Evolutionary conservation across 2,888 invertebrate species (phyloP).

Genomic region (Andrena bicolor): DNA sequence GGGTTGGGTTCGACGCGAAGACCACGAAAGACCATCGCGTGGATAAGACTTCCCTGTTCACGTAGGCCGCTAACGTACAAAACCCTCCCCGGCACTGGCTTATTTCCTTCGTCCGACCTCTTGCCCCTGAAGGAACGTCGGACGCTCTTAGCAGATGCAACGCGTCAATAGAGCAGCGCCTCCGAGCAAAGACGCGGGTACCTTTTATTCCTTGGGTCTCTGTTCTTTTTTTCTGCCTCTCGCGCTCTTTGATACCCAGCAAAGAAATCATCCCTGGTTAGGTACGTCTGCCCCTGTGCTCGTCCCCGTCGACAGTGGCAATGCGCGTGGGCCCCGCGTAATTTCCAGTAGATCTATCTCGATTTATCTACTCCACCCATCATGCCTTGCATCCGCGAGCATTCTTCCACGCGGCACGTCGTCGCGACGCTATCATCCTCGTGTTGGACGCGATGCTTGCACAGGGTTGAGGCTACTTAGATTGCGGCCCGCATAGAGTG

Average conservation of each 20-base stretch:
- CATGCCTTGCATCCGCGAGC: background rate
- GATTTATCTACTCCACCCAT: background rate
- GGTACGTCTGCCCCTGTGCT: conserved; percentile 14
- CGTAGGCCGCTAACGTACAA: conserved; percentile 27
- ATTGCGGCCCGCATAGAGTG: background rate
- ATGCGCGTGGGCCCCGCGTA: conserved; percentile 20
- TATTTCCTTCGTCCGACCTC: conserved; percentile 38
- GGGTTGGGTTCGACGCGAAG: background rate
- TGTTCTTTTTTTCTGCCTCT: background rate
- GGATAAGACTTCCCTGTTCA: background rate
- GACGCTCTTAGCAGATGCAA: conserved; percentile 60
- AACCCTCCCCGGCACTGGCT: conserved; percentile 28
- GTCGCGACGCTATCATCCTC: background rate
- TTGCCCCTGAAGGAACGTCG: conserved; percentile 48
- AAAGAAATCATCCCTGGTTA: conserved; percentile 49
- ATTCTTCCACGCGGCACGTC: background rate
- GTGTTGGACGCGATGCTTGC: background rate
- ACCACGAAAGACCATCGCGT: background rate
- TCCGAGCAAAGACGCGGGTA: conserved; percentile 39
- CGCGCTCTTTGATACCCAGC: conserved; percentile 35
- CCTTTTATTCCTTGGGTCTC: conserved; percentile 40
- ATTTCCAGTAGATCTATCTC: conserved; percentile 36
- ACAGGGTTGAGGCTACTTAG: background rate
- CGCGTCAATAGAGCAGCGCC: conserved; percentile 51
- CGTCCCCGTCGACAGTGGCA: conserved; percentile 13